These are phyloP conservation scores for Bombyx huttoni DNA, from an alignment of 2,888 invertebrate genomes.

Conservation along the genomic window DNA sequence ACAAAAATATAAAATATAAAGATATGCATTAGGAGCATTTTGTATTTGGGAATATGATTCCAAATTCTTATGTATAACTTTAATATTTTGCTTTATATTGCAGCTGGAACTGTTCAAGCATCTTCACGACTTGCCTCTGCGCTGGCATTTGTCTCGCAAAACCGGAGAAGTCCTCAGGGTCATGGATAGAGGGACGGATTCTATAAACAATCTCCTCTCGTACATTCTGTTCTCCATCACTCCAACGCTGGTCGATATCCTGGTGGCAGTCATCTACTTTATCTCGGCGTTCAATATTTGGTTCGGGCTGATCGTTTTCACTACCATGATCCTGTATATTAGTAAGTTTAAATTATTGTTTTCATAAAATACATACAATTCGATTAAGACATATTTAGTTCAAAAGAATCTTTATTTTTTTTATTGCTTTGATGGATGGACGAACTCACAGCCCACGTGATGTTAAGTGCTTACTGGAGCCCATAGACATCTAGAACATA, in stretches of 20 bases:
- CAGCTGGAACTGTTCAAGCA: slow-evolving; percentile 88
- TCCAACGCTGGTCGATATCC: slow-evolving; percentile 93
- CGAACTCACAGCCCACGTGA: too few species aligned
- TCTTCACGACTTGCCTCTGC: slow-evolving; percentile 89
- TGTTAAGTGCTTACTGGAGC: too few species aligned
- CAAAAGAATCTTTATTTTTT: too few species aligned
- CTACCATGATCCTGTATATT: slow-evolving; percentile 94
- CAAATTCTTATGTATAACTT: too few species aligned
- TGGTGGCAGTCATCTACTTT: slow-evolving; percentile 93
- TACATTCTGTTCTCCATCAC: slow-evolving; percentile 93
- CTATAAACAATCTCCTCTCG: slow-evolving; percentile 93
- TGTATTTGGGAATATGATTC: too few species aligned
- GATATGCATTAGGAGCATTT: too few species aligned
- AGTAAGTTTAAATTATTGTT: slow-evolving; percentile 70
- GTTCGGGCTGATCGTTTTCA: slow-evolving; percentile 95
- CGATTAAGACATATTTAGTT: too few species aligned
- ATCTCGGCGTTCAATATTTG: slow-evolving; percentile 89
- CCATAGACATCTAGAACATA: too few species aligned
- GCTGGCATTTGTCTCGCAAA: slow-evolving; percentile 96
- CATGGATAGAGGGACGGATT: slow-evolving; percentile 98
- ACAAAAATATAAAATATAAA: too few species aligned
- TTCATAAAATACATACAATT: too few species aligned
- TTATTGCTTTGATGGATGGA: too few species aligned
- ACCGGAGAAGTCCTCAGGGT: slow-evolving; percentile 97
- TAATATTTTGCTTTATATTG: slow-evolving; percentile 16